These are phyloP conservation scores for Tetrapedia diversipes DNA, from an alignment of 2,888 invertebrate genomes.

Conservation along the genomic window DNA sequence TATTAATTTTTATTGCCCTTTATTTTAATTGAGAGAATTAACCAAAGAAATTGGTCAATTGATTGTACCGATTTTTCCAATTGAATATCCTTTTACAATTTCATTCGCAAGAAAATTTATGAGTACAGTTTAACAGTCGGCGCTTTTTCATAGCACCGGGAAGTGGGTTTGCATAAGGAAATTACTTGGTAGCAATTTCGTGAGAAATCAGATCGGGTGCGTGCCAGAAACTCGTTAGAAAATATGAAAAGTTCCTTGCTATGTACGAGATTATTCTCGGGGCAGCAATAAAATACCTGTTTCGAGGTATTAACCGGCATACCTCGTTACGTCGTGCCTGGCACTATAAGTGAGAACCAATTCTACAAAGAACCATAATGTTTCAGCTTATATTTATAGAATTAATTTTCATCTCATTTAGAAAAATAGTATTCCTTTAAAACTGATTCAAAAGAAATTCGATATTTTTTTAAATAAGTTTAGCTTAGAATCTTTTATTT, in stretches of 20 bases:
- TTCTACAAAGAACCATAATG: slow-evolving; percentile 20
- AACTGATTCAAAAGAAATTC: too few relatives aligned
- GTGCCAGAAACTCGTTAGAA: slow-evolving; percentile 28
- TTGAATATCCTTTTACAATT: too few relatives aligned
- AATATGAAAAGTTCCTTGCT: slow-evolving; percentile 31
- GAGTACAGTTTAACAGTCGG: neutral
- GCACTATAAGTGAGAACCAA: slow-evolving; percentile 19
- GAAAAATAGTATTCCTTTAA: too few relatives aligned
- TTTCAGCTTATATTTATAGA: too few relatives aligned
- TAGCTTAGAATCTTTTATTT: neutral
- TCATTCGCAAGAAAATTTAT: slow-evolving; percentile 13
- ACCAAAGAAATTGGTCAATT: too few relatives aligned
- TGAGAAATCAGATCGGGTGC: slow-evolving; percentile 4
- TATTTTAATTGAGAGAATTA: too few relatives aligned
- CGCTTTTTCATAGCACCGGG: neutral
- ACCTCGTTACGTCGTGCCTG: slow-evolving; percentile 25
- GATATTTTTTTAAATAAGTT: too few relatives aligned
- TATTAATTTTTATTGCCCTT: too few relatives aligned
- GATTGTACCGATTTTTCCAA: too few relatives aligned
- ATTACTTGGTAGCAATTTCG: neutral
- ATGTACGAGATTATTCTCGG: slow-evolving; percentile 16
- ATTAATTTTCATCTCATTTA: too few relatives aligned
- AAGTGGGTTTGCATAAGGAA: neutral
- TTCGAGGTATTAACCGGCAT: slow-evolving; percentile 3
- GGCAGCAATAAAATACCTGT: slow-evolving; percentile 3